A percentile compares a stretch with the other conserved stretches of the same genome.
phyloP scores from a whole-genome alignment of 2,888 invertebrate species.

The Phania funesta region DNA sequence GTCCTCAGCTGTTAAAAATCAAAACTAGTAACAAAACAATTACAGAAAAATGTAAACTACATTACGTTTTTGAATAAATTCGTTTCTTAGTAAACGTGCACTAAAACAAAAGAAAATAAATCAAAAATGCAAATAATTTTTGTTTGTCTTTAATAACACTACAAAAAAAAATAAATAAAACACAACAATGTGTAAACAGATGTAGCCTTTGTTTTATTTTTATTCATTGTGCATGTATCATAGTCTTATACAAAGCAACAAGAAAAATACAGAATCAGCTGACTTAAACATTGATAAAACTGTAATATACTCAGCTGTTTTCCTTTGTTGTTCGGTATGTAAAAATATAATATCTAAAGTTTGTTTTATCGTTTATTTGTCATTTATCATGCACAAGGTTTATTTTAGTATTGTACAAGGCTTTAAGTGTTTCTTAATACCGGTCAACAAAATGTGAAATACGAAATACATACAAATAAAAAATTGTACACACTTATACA shows the following conservation, averaged over 20 bases:
- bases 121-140: too few relatives aligned
- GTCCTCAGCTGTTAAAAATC: too few relatives aligned
- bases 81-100: too few relatives aligned
- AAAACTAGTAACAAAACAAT: too few relatives aligned
- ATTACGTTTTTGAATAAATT: too few relatives aligned
- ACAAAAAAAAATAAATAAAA: too few relatives aligned
- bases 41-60: too few relatives aligned
- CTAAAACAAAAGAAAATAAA: too few relatives aligned
- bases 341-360: not conserved
- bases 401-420: not conserved
- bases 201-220: not conserved
- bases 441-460: not conserved
- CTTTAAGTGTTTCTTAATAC: not conserved
- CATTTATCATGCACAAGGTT: not conserved
- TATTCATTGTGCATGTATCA: not conserved
- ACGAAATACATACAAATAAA: not conserved
- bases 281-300: not conserved
- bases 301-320: not conserved
- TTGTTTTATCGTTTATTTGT: not conserved
- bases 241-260: not conserved
- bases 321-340: not conserved
- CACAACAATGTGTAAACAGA: not conserved
- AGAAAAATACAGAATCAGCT: not conserved
- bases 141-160: too few relatives aligned
- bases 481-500: slow-evolving; percentile 22